These are phyloP conservation scores for Ditylenchus dipsaci DNA, from an alignment of 1,140 invertebrate genomes.

Conservation along the genomic window DNA sequence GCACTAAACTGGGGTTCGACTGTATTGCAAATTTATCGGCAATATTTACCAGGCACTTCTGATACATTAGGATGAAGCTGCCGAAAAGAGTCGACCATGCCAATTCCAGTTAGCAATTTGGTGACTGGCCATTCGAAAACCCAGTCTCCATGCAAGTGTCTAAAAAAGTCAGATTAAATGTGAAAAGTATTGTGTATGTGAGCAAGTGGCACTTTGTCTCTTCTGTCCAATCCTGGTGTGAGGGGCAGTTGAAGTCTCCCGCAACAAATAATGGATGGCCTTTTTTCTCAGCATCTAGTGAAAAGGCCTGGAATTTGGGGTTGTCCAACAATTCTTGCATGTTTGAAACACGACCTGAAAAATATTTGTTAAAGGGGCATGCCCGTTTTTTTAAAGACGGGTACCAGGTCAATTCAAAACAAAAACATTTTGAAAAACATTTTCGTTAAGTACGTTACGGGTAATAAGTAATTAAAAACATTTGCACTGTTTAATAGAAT, in stretches of 20 bases:
- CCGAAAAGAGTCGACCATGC: constrained; percentile 22
- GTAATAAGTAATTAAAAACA: too few species aligned
- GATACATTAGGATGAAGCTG: constrained; percentile 14
- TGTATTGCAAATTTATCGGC: too few species aligned
- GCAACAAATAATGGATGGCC: constrained; percentile 5
- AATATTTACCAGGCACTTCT: constrained; percentile 6
- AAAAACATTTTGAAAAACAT: neutral
- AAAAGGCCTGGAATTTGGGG: neutral
- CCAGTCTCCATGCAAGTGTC: constrained; percentile 19
- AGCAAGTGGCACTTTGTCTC: constrained; percentile 12
- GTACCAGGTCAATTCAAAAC: too few species aligned
- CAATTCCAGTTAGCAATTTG: constrained; percentile 19
- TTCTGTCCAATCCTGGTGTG: constrained; percentile 31
- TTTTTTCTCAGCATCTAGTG: neutral
- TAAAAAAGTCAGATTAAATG: neutral
- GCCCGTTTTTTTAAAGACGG: too few species aligned
- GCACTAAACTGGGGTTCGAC: too few species aligned
- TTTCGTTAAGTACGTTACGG: too few species aligned
- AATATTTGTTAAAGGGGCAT: too few species aligned
- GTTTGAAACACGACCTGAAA: constrained; percentile 3
- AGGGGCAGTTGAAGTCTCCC: constrained; percentile 29
- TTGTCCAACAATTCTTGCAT: constrained; percentile 6
- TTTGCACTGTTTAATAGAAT: too few species aligned
- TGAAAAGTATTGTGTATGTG: neutral
- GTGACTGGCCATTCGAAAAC: constrained; percentile 28